A percentile compares a stretch with the other conserved stretches of the same genome.
phyloP scores from a whole-genome alignment of 2,113 vertebrate species.

The Scophthalmus maximus region DNA sequence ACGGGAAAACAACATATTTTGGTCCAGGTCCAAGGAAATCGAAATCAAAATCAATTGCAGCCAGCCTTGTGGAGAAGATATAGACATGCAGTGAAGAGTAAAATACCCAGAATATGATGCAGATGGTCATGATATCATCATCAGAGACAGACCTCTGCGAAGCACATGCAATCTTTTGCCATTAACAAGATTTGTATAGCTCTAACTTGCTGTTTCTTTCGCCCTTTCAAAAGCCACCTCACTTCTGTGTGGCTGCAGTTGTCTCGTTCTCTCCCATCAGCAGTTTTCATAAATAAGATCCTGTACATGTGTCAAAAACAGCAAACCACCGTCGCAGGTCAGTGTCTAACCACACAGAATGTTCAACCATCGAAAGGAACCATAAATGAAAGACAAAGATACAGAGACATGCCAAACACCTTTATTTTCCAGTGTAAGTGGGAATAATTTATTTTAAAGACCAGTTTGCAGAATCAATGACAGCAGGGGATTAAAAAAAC shows the following conservation, averaged over 20 bases:
- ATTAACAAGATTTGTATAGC: too few relatives aligned
- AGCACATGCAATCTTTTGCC: too few relatives aligned
- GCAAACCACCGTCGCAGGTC: neutral
- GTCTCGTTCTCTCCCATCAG: neutral
- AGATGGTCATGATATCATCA: too few relatives aligned
- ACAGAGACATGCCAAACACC: conserved; percentile 32
- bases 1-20: neutral
- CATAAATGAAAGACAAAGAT: conserved; percentile 9
- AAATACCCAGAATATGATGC: too few relatives aligned
- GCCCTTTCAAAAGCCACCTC: too few relatives aligned
- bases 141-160: too few relatives aligned
- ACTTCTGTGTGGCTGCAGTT: neutral
- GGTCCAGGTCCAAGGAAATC: neutral
- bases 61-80: too few relatives aligned
- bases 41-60: too few relatives aligned
- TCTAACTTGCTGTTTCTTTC: too few relatives aligned
- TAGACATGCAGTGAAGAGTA: too few relatives aligned
- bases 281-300: neutral
- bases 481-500: conserved; percentile 17
- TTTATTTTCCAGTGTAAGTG: conserved; percentile 65
- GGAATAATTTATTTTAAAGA: conserved; percentile 34
- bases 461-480: conserved; percentile 30
- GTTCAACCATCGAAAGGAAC: neutral
- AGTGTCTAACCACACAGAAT: conserved; percentile 2
- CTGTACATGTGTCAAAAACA: neutral